phyloP scores from a whole-genome alignment of 2,888 invertebrate genomes.

The Torymus texanus region DNA sequence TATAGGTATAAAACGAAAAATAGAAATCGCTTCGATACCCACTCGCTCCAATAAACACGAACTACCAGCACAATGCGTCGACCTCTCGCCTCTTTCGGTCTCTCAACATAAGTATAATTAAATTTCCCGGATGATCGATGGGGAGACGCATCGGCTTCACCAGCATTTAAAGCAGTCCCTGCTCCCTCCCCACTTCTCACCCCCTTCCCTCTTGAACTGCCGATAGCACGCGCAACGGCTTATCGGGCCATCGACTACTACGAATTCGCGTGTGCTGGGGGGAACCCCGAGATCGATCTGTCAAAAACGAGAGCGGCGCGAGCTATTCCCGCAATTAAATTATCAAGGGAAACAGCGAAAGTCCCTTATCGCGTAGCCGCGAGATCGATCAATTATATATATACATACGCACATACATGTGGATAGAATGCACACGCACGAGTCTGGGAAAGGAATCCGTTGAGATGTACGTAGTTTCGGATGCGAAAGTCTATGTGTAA shows the following conservation, averaged over 20 bases:
- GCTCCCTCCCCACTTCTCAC: too few species aligned
- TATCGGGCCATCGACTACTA: conserved; percentile 33
- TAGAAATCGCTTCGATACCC: not conserved
- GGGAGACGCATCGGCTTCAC: conserved; percentile 8
- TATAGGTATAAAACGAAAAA: not conserved
- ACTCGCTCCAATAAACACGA: not conserved
- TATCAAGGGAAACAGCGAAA: conserved; percentile 48
- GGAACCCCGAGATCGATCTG: conserved; percentile 24
- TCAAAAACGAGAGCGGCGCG: conserved; percentile 33
- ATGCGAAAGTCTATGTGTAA: too few species aligned
- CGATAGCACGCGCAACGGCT: conserved; percentile 13
- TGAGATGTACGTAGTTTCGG: too few species aligned
- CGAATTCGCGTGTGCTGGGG: conserved; percentile 5
- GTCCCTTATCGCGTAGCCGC: conserved; percentile 31
- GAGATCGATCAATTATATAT: conserved; percentile 49
- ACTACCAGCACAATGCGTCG: not conserved
- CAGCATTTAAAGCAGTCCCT: conserved; percentile 26
- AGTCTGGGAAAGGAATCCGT: too few species aligned
- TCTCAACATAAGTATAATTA: conserved; percentile 3
- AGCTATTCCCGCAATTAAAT: conserved; percentile 30
- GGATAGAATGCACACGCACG: too few species aligned
- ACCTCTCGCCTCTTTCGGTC: not conserved
- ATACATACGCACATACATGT: too few species aligned
- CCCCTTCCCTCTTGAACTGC: not conserved
- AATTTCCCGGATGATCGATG: conserved; percentile 45